Evolutionary conservation across 2,797 vertebrate genomes (phyloP), one percentile per base, ranked within the genome.

Genomic region (Miopithecus talapoin): DNA sequence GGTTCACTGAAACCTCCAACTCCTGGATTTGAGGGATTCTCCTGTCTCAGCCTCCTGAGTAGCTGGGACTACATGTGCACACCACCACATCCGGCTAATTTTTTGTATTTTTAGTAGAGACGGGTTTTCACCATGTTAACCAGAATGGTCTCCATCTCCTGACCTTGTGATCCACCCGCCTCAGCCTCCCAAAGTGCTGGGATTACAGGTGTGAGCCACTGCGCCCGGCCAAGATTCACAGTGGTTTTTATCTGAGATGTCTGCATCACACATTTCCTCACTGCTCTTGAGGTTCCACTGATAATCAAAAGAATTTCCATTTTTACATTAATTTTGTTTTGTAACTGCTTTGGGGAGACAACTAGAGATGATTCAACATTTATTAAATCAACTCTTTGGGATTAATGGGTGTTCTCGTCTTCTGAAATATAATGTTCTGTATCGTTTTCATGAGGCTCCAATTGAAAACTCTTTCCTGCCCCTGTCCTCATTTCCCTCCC

Each of bases 291-390:
- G 57, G 86, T 53, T 59, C 57, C 21, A 43, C 41, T 87, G 70
- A 83, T 39, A 89, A 95, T 68, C 64, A 78, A 53, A 94, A 36
- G 41, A 61, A 57, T 96, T 68, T 92, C 74, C 89, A 91, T 57
- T 93, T 97, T 89, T 92, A 94, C 76, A 57, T 55, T 55, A 48
- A 90, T 91, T 96, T 96, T 95, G 72, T 92, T 88, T 95, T 96
- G 74, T 91, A 96, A 95, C 53, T 94, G 39, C 53, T 75, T 39
- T 48, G 92, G 53, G 53, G 28, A 92, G 50, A 41, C 41, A 96
- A 61, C 33, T 80, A 22, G 43, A 93, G 48, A 93, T 97, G 84
- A 96, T 53, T 93, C 79, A 87, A 59, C 46, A 87, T 94, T 88
- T 85, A 94, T 83, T 74, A 55, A 86, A 68, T 91, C 22, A 14